Base-by-base conservation (phyloP, 2,797 vertebrate genomes). In the Gouania willdenowi region DNA sequence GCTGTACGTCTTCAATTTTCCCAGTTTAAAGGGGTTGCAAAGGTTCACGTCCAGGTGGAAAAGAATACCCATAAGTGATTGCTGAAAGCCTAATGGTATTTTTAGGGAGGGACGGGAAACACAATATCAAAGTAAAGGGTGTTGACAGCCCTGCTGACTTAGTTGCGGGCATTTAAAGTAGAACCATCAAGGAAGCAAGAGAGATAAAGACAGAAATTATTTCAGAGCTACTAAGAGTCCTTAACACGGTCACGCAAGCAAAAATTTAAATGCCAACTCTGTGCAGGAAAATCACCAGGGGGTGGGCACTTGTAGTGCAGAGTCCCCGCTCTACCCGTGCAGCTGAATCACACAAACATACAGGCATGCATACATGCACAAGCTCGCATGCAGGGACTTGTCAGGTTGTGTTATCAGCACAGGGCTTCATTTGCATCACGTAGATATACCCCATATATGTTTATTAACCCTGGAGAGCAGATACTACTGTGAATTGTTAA, bases 261-360 rank as follows among this genome's bases (percentile, higher is more conserved):
- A 36, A 41, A 48, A 72, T 66, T 75, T 49, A 75, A 75, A 75
- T 74, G 69, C 41, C 64, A 74, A 27, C 33, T 55, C 53, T 41
- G 52, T 45, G 49, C 24, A 27, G 33, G 41, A 52, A 59, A 50
- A 66, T 51, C 48, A 74, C 48, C 51, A 58, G 67, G 64, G 53
- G 65, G 51, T 48, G 43, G 47, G 47, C 24, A 29, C 29, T 37
- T 37, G 41, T 10, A 18, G 33, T 17, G 44, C 21, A 12, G 31
- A 28, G 39, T 32, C 22, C 6, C 13, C 10, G 13, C 37, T 54
- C 29, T 26, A 6, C 41, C 33, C 17, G 12, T 3, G 1, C 27
- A 9, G 43, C 16, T 36, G 57, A 64, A 56, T 60, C 58, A 67
- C 51, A 46, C 44, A 51, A 26, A 41, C 9, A 12, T 31, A 48